A percentile compares a stretch with the other conserved stretches of the same genome.
phyloP scores from a whole-genome alignment of 1,140 invertebrate genomes.

The Megalopta genalis region DNA sequence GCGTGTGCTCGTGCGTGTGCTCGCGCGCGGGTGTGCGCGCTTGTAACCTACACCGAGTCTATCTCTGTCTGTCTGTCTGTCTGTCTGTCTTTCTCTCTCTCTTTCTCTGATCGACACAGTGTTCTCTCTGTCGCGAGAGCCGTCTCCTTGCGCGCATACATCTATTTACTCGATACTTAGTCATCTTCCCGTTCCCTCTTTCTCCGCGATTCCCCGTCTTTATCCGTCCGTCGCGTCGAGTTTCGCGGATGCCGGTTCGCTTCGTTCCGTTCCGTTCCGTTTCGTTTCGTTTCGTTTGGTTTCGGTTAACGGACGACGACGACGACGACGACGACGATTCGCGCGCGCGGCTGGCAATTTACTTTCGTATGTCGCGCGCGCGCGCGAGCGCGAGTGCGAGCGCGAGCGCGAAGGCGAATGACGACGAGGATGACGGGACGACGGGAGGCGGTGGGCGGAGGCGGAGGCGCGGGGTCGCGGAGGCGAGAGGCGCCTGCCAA shows the following conservation, averaged over 20 bases:
- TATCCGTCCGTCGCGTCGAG: neutral
- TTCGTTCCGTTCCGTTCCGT: neutral
- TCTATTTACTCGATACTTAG: conserved; percentile 56
- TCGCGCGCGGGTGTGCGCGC: neutral
- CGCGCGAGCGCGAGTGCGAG: conserved; percentile 34
- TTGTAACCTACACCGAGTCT: conserved; percentile 5
- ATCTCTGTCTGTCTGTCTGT: conserved; percentile 17
- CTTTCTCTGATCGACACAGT: conserved; percentile 38
- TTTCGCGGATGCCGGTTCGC: too few species aligned
- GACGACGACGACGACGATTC: too few species aligned
- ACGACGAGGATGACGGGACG: neutral
- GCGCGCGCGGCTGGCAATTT: conserved; percentile 51
- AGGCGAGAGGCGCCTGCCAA: conserved; percentile 58
- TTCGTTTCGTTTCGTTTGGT: conserved; percentile 3
- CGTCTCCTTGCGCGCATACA: conserved; percentile 26
- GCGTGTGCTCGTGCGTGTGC: neutral
- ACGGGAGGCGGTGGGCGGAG: conserved; percentile 18
- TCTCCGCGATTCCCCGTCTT: conserved; percentile 9
- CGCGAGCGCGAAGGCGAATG: conserved; percentile 31
- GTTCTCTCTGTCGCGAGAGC: neutral
- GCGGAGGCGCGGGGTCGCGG: conserved; percentile 28
- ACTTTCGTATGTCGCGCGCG: conserved; percentile 15
- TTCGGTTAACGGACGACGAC: conserved; percentile 54
- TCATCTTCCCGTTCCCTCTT: conserved; percentile 13
- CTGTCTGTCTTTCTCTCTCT: conserved; percentile 22